These are phyloP conservation scores for Drymonia ruficornis DNA, from an alignment of 2,888 invertebrate genomes.

Conservation along the genomic window DNA sequence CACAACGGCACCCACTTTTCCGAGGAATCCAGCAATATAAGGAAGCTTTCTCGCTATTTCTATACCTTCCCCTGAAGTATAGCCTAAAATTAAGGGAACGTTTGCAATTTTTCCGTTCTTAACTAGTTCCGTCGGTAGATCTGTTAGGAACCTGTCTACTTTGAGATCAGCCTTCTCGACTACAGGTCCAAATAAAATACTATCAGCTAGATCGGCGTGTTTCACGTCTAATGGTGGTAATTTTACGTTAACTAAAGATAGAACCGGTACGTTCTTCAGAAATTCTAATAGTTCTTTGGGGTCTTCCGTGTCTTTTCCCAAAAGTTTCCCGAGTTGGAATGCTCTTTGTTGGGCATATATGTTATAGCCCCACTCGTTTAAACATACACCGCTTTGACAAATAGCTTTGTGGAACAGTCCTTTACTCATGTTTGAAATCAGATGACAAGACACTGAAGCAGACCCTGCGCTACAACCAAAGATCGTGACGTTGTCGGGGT, in stretches of 20 bases:
- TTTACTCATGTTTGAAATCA: conserved; percentile 71
- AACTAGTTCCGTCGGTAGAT: conserved; percentile 57
- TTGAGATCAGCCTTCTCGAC: conserved; percentile 62
- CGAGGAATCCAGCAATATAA: conserved; percentile 44
- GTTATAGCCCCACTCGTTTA: conserved; percentile 75
- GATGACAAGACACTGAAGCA: conserved; percentile 66
- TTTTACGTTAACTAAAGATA: conserved; percentile 62
- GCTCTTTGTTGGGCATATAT: conserved; percentile 66
- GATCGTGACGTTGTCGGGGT: conserved; percentile 69
- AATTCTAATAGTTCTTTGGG: conserved; percentile 63
- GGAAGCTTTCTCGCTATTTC: conserved; percentile 66
- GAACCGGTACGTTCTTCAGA: conserved; percentile 57
- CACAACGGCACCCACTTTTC: conserved; percentile 58
- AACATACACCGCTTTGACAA: conserved; percentile 78
- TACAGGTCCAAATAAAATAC: conserved; percentile 72
- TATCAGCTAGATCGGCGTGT: conserved; percentile 61
- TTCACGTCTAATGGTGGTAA: conserved; percentile 57
- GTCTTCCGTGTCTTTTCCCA: conserved; percentile 72
- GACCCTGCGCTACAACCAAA: conserved; percentile 80
- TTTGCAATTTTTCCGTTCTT: conserved; percentile 57
- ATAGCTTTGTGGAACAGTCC: conserved; percentile 77
- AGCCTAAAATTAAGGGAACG: conserved; percentile 72
- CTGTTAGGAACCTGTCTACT: conserved; percentile 61
- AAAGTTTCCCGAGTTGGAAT: conserved; percentile 69
- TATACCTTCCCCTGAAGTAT: conserved; percentile 75